These are phyloP conservation scores for Chiloscyllium plagiosum DNA, from an alignment of 2,113 vertebrate genomes.

Conservation along the genomic window DNA sequence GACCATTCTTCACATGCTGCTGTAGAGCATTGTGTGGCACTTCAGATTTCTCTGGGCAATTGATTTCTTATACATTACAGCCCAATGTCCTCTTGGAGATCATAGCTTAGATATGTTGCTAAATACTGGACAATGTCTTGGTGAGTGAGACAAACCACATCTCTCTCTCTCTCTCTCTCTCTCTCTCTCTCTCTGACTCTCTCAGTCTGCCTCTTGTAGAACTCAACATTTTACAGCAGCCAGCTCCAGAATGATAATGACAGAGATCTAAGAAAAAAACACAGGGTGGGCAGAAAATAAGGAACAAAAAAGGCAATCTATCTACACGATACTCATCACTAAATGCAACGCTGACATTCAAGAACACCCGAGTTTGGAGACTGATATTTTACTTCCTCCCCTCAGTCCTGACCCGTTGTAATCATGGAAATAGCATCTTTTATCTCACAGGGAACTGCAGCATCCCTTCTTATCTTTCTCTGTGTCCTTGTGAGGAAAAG, in stretches of 20 bases:
- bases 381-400: background rate
- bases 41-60: too few relatives aligned
- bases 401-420: background rate
- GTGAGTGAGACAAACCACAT: too few relatives aligned
- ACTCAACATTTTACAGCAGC: background rate
- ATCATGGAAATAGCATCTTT: background rate
- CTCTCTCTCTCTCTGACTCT: too few relatives aligned
- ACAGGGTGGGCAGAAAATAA: background rate
- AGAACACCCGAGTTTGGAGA: background rate
- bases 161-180: too few relatives aligned
- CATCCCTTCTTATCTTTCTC: background rate
- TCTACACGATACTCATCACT: background rate
- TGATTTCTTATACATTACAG: too few relatives aligned
- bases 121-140: too few relatives aligned
- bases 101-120: too few relatives aligned
- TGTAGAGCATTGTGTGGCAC: too few relatives aligned
- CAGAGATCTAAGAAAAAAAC: background rate
- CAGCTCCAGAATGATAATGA: background rate
- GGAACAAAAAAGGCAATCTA: background rate
- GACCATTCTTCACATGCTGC: too few relatives aligned
- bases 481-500: slow-evolving; percentile 9
- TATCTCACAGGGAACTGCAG: background rate
- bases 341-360: background rate
- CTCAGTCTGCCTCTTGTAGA: background rate
- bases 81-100: too few relatives aligned